Evolutionary conservation across 2,888 invertebrate genomes (phyloP), one percentile per base, ranked within the genome.

Genomic region (Onthophagus sagittarius): DNA sequence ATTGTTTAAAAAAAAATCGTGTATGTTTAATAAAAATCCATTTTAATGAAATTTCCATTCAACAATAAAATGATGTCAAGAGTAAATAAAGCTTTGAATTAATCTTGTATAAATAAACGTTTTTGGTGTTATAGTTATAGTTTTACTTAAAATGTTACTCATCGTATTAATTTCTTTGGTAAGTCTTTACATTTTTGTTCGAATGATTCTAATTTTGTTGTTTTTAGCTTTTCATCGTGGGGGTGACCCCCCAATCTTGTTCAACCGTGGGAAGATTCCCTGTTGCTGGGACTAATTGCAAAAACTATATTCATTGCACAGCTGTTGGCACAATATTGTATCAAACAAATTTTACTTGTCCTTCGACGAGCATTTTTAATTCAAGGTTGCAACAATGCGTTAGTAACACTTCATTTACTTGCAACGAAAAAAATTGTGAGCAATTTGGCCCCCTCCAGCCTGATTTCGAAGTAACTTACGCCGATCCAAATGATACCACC

Each of bases 31-130:
- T 23, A 23, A 23, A 23, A 23, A 23, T 23, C 23, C 3, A 62
- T 11, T 62, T n/a, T 62, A 13, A 13, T 62, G 4, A 62, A 62
- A 62, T 62, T 62, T 62, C 13, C 62, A 11, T 62, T n/a, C 4
- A 67, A 31, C 31, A 86, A 73, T 86, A 86, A 0, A 81, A 76
- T 31, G 85, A 23, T 23, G 3, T 23, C 1, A 23, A 23, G 23
- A 23, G 23, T 23, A 23, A 23, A 23, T 72, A 15, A 39, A 15
- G 23, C 32, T 23, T 62, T 23, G 23, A 23, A 1, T 1, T 23
- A 23, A 23, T 23, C 3, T 23, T 23, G 3, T 23, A 23, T 23
- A 23, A 23, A 23, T 23, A 23, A 23, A 23, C 23, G 23, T 2
- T 23, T 23, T 23, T 23, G 3, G 23, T 23, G 3, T 23, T 3